A percentile compares a stretch with the other conserved stretches of the same genome.
phyloP scores from a whole-genome alignment of 2,113 vertebrate species.

The Gymnogyps californianus region DNA sequence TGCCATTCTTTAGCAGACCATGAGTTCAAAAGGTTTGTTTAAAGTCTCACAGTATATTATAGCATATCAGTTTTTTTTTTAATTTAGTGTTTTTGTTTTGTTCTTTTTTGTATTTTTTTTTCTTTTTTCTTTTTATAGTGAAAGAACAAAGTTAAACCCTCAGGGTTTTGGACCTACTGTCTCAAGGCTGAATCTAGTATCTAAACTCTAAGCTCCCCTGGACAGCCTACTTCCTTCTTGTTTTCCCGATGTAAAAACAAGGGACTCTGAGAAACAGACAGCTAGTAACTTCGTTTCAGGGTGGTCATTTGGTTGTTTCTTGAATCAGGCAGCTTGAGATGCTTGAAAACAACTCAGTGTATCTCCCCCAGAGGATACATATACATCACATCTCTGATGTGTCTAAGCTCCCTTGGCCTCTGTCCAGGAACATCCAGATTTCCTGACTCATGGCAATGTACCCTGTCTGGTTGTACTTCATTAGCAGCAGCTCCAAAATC shows the following conservation, averaged over 20 bases:
- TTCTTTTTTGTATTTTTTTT: too few species aligned
- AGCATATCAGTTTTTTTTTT: neutral
- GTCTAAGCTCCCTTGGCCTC: neutral
- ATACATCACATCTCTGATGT: neutral
- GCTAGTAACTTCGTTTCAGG: neutral
- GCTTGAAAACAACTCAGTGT: neutral
- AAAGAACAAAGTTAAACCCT: neutral
- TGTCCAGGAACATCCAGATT: slow-evolving; percentile 31
- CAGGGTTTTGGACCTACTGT: neutral
- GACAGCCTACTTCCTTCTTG: neutral
- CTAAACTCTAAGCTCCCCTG: neutral
- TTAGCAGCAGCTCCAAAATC: slow-evolving; percentile 30
- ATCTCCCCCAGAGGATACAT: neutral
- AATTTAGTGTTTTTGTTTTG: neutral
- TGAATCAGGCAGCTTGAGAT: neutral
- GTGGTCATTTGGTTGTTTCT: neutral
- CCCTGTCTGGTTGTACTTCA: slow-evolving; percentile 18
- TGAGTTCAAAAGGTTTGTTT: neutral
- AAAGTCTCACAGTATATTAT: neutral
- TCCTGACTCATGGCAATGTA: slow-evolving; percentile 37
- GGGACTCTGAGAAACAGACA: neutral
- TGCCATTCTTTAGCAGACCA: neutral
- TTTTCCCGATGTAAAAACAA: neutral
- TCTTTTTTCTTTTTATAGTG: neutral
- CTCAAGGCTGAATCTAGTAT: neutral